Conservation (phyloP, 1,140 invertebrate genomes). For the Mizuhopecten yessoensis region DNA sequence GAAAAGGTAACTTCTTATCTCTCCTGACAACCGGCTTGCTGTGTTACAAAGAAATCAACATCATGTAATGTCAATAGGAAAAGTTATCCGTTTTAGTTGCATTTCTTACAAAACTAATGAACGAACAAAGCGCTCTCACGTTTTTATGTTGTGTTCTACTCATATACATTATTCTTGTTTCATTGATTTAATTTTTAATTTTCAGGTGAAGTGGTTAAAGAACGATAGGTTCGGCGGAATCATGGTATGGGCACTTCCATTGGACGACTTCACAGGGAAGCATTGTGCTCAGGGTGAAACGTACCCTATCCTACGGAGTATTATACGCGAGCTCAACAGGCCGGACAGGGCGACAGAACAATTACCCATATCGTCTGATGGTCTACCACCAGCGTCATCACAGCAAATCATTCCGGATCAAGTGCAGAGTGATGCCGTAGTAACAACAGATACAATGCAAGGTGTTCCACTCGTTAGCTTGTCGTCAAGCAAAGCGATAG, state of each 20-base stretch:
- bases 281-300: constrained; percentile 91
- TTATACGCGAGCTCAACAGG: neutral
- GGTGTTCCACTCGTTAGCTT: neutral
- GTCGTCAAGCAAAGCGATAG: neutral
- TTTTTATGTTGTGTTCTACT: neutral
- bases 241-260: constrained; percentile 98
- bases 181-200: neutral
- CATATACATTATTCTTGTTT: neutral
- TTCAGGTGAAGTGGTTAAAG: neutral
- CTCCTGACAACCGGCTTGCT: neutral
- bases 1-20: constrained; percentile 86
- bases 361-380: neutral
- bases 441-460: neutral
- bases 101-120: too few species aligned
- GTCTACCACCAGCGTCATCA: neutral
- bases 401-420: neutral
- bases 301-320: neutral
- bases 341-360: neutral
- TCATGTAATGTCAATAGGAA: too few species aligned
- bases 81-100: too few species aligned
- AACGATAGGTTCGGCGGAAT: constrained; percentile 94
- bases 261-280: constrained; percentile 94
- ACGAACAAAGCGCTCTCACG: too few species aligned
- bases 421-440: neutral
- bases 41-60: neutral